These are phyloP conservation scores for Cheilosia pagana DNA, from an alignment of 2,888 invertebrate species.

Conservation along the genomic window DNA sequence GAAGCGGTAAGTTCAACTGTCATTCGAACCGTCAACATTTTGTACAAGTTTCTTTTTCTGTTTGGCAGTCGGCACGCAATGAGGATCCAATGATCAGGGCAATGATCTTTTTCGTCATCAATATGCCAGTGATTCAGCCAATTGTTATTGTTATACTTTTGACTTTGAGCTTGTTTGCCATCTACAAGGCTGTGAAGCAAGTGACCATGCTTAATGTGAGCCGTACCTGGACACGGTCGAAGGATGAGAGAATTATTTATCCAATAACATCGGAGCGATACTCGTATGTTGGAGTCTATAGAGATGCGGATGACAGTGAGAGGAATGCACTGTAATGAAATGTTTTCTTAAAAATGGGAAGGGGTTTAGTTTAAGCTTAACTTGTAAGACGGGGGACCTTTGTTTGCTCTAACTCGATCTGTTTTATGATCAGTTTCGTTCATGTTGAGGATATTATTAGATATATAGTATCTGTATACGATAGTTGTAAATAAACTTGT, in stretches of 20 bases:
- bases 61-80: constrained; percentile 33
- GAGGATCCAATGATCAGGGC: constrained; percentile 28
- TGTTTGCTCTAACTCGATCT: constrained; percentile 3
- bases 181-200: constrained; percentile 45
- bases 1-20: constrained; percentile 86
- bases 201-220: constrained; percentile 13
- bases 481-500: constrained; percentile 35
- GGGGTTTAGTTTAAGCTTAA: neutral
- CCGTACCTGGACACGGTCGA: constrained; percentile 15
- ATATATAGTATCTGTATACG: neutral
- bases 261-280: constrained; percentile 33
- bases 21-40: neutral
- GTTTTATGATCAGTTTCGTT: constrained; percentile 42
- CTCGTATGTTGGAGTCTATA: constrained; percentile 21
- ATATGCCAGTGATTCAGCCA: constrained; percentile 60
- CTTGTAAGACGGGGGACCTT: neutral
- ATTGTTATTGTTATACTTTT: constrained; percentile 47
- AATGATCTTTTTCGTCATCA: constrained; percentile 46
- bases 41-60: neutral
- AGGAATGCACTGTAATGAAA: constrained; percentile 30
- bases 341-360: neutral
- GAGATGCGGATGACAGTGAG: constrained; percentile 33
- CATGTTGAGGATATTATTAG: neutral
- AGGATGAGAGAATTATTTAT: constrained; percentile 19
- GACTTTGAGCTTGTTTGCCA: constrained; percentile 37